phyloP scores from a whole-genome alignment of 2,888 invertebrate genomes.

The Orthonevra nobilis region DNA sequence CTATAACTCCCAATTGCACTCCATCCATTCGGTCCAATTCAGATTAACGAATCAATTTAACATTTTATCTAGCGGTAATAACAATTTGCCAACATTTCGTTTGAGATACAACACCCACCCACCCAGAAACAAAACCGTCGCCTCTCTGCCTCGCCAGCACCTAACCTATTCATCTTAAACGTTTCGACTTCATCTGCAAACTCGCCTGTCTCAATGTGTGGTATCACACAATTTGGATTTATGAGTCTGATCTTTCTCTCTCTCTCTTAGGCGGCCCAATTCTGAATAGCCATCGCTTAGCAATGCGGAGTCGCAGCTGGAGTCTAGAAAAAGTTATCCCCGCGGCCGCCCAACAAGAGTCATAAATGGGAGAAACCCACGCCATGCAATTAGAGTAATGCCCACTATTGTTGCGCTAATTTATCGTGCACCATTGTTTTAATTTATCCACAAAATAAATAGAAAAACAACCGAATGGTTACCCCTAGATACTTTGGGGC shows the following conservation, averaged over 20 bases:
- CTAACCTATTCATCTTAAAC: not conserved
- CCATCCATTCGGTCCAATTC: conserved; percentile 41
- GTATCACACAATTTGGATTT: conserved; percentile 66
- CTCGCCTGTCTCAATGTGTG: conserved; percentile 28
- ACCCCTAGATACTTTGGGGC: conserved; percentile 7
- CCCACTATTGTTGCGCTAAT: conserved; percentile 57
- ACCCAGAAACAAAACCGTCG: no score
- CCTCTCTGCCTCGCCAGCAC: not conserved
- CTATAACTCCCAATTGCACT: conserved; percentile 22
- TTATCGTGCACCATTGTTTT: conserved; percentile 67
- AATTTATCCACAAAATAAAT: conserved; percentile 42
- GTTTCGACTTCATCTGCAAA: not conserved
- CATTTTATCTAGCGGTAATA: conserved; percentile 56
- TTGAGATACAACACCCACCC: conserved; percentile 23
- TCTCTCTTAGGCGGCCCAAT: conserved; percentile 45
- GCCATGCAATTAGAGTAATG: conserved; percentile 51
- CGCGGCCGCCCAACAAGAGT: not conserved
- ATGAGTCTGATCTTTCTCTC: conserved; percentile 68
- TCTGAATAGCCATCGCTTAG: conserved; percentile 32
- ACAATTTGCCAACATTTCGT: conserved; percentile 70
- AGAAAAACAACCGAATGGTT: not conserved
- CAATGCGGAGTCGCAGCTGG: conserved; percentile 18
- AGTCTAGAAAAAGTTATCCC: conserved; percentile 9
- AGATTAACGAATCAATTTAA: conserved; percentile 70
- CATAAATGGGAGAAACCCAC: conserved; percentile 38